Evolutionary conservation across 2,888 invertebrate species (phyloP).

Genomic region (Anarsia innoxiella): DNA sequence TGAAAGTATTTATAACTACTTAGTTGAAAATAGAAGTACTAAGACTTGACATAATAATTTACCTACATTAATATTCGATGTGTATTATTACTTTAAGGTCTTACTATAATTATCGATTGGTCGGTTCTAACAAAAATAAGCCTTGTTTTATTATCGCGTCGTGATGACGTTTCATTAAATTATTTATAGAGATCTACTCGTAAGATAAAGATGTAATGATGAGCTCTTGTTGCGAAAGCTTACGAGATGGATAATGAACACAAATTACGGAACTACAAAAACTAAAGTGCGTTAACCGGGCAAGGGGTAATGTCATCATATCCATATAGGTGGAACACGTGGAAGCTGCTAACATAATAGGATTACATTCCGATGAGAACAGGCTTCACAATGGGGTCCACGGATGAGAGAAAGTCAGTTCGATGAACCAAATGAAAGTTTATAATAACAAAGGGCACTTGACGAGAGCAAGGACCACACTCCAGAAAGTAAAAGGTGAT

Average conservation of each 20-base stretch:
- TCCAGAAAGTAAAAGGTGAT: slow-evolving; percentile 54
- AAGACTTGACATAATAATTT: too few species aligned
- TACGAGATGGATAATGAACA: too few species aligned
- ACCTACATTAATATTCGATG: too few species aligned
- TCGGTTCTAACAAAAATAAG: too few species aligned
- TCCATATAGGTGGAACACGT: slow-evolving; percentile 39
- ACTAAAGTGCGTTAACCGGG: slow-evolving; percentile 10
- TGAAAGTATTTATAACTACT: slow-evolving; percentile 12
- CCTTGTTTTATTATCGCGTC: too few species aligned
- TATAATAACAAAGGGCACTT: slow-evolving; percentile 43
- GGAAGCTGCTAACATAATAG: slow-evolving; percentile 55
- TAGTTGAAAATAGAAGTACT: too few species aligned
- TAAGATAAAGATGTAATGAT: too few species aligned
- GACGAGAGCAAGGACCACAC: slow-evolving; percentile 30
- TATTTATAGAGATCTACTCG: too few species aligned
- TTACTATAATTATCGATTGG: too few species aligned
- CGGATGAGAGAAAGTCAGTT: slow-evolving; percentile 67
- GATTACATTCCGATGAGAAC: slow-evolving; percentile 64
- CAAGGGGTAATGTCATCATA: slow-evolving; percentile 24
- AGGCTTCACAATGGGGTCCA: slow-evolving; percentile 50
- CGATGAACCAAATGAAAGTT: slow-evolving; percentile 72
- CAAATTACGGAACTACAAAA: neutral
- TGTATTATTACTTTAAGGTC: too few species aligned
- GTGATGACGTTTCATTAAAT: too few species aligned
- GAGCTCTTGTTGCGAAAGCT: too few species aligned